Conservation (phyloP, 2,888 invertebrate species). For the Caenorhabditis sp. region DNA sequence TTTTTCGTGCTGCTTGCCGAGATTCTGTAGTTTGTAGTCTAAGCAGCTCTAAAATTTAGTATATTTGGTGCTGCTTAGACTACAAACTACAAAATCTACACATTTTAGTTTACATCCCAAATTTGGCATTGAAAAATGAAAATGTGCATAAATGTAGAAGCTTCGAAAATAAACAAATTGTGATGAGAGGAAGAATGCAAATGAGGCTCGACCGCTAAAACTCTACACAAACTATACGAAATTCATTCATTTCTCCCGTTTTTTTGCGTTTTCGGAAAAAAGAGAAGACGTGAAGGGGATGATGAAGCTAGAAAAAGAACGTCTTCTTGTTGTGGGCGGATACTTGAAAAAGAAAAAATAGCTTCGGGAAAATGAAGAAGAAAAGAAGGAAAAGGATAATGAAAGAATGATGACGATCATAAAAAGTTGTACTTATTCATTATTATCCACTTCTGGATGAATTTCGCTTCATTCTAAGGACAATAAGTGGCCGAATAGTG, state of each 20-base stretch:
- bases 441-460: neutral
- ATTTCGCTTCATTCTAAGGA: too few relatives aligned
- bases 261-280: neutral
- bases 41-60: neutral
- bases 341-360: neutral
- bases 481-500: too few relatives aligned
- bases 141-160: neutral
- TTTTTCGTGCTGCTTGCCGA: too few relatives aligned
- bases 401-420: neutral
- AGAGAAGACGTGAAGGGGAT: neutral
- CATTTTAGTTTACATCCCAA: neutral
- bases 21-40: neutral
- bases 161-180: constrained; percentile 4
- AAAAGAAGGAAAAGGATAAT: neutral
- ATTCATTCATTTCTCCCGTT: constrained; percentile 1
- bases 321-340: neutral
- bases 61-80: constrained; percentile 5
- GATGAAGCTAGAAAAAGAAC: neutral
- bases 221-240: constrained; percentile 5
- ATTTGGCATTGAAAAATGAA: too few relatives aligned
- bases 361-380: neutral
- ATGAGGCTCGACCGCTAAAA: neutral
- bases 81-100: constrained; percentile 4
- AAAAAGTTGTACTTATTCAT: too few relatives aligned
- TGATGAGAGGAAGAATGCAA: neutral